Percentiles rank a stretch among this genome's conserved stretches.
Evolutionary conservation across 1,140 invertebrate species (phyloP).

Genomic region (Planococcus citri): DNA sequence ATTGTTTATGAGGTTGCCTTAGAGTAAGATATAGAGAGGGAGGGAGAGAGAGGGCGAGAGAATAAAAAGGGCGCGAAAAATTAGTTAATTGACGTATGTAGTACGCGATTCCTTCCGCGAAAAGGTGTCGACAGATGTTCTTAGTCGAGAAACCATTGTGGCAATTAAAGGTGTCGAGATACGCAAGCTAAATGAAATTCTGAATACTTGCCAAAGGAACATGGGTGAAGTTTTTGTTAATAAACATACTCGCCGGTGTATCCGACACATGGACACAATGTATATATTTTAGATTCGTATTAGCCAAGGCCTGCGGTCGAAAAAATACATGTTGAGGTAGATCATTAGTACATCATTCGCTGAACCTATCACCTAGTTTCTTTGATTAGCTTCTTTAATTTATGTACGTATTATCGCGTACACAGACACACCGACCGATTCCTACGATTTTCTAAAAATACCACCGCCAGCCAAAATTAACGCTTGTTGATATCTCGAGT

Average conservation of each 20-base stretch:
- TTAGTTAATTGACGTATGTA: background rate
- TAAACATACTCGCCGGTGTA: background rate
- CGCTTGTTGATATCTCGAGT: too few species aligned
- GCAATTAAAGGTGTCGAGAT: conserved; percentile 6
- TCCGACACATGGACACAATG: background rate
- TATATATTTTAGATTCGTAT: background rate
- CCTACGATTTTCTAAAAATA: background rate
- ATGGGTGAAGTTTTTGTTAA: background rate
- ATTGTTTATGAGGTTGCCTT: too few species aligned
- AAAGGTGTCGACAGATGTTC: conserved; percentile 6
- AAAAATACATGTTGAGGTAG: background rate
- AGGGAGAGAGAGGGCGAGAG: too few species aligned
- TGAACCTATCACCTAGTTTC: background rate
- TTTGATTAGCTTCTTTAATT: background rate
- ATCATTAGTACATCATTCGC: background rate
- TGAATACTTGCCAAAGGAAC: background rate
- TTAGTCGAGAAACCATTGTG: conserved; percentile 2
- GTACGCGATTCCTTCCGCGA: background rate
- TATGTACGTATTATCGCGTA: background rate
- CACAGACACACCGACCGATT: background rate
- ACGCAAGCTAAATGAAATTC: background rate
- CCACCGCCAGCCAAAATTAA: too few species aligned
- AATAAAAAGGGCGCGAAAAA: too few species aligned
- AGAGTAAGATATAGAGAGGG: too few species aligned
- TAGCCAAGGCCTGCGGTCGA: background rate